Base-by-base conservation (phyloP, 2,113 vertebrate genomes). In the Carassius carassius region DNA sequence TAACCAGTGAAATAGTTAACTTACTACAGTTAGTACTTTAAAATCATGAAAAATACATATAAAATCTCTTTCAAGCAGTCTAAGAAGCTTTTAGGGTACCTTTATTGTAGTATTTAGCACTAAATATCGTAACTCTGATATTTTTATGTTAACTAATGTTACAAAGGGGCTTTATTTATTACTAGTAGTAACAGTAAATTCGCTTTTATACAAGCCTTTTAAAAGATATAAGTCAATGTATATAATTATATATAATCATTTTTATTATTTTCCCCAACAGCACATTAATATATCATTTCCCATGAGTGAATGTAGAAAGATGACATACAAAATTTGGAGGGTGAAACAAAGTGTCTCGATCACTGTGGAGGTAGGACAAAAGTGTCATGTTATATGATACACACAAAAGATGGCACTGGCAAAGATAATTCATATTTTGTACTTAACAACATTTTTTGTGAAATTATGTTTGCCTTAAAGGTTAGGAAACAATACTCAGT, bases 301-400 rank as follows among this genome's bases (percentile, higher is more conserved):
- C 16, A 60, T 83, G 63, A 70, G 41, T 25, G 21, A 29, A 25
- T 17, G 19, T 37, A 62, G 32, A 44, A 74, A 44, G 29, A 23
- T 75, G 69, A 87, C 70, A 78, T 78, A 79, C 49, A 88, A 69
- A 81, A 84, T 4, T n/a, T 65, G 56, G 29, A 56, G 78, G 75
- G 67, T 82, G 74, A 76, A 78, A 82, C 83, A 84, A 82, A 74
- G 78, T 82, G 86, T 83, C 56, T 84, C 47, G 75, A 77, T 84
- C 65, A 82, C 78, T 82, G 86, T 78, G 75, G 78, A 77, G 85
- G 85, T 82, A 82, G 85, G 79, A 86, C 79, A 70, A 77, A 58
- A 69, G 76, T 12, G 44, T 47, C 44, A 47, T 32, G 85, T 60
- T 19, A 65, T 84, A 87, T 82, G 25, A 75, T 47, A 70, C 67